phyloP scores from a whole-genome alignment of 2,113 vertebrate genomes.

The Caracal caracal region DNA sequence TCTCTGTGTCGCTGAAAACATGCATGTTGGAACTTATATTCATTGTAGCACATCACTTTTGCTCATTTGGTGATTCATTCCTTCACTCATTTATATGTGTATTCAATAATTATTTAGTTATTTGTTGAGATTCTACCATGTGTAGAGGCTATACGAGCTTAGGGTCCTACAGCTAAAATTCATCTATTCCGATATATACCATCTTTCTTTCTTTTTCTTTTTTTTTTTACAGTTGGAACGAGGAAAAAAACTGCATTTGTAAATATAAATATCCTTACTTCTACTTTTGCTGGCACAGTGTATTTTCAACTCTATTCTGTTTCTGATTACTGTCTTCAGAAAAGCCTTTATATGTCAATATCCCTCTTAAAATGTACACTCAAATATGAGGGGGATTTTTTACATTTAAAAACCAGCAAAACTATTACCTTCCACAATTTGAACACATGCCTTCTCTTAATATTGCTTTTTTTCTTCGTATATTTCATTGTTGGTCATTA shows the following conservation, averaged over 20 bases:
- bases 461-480: background rate
- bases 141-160: background rate
- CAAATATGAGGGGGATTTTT: constrained; percentile 11
- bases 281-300: background rate
- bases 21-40: background rate
- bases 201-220: background rate
- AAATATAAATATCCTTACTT: constrained; percentile 36
- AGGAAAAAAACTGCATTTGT: background rate
- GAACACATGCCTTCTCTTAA: constrained; percentile 57
- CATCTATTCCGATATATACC: background rate
- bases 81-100: background rate
- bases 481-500: constrained; percentile 1
- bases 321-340: background rate
- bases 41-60: background rate
- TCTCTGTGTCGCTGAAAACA: background rate
- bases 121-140: background rate
- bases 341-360: constrained; percentile 26
- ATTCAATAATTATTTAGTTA: background rate
- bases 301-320: constrained; percentile 47
- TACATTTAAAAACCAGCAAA: constrained; percentile 50
- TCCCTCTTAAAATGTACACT: constrained; percentile 30
- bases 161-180: background rate
- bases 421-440: constrained; percentile 50
- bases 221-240: background rate
- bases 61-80: background rate